Evolutionary conservation across 2,888 invertebrate genomes (phyloP), one percentile per base, ranked within the genome.

Genomic region (Meghimatium bilineatum): DNA sequence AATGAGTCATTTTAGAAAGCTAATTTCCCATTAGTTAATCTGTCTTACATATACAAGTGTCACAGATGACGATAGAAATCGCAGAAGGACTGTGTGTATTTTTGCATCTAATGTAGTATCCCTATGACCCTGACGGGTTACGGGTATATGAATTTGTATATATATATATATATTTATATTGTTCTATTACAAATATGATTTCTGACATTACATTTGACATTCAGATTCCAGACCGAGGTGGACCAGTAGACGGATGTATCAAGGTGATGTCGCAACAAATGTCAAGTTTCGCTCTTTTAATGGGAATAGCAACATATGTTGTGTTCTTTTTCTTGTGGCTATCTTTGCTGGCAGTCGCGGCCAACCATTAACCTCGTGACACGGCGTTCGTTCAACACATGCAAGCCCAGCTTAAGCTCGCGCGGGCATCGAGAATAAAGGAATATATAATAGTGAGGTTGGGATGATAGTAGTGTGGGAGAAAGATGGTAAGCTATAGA

Each of bases 301-400:
- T 80, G n/a, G 75, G 67, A n/a, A 67, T 84, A 67, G 67, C 78
- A 26, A 29, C 81, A n/a, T 85, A 71, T 32, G n/a, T 80, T 23
- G 74, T 78, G 29, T 34, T 81, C 32, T 69, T 72, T 44, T 23
- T 81, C 0, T 63, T 71, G 44, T 44, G 71, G 63, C 20, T 72
- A 1, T 66, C 72, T 17, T n/a, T 76, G 14, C 38, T 84, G 12
- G 17, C 63, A 14, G 77, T 69, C 8, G 36, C 76, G 20, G 69
- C 8, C 34, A 83, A 52, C 10, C 32, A 63, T 17, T 66, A 66
- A 14, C 12, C 26, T 14, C 71, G 67, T 67, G 17, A 67, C 34
- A 34, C 2, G n/a, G n/a, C n/a, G 23, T 12, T 67, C 20, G 67
- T 34, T n/a, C 60, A n/a, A 3, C 23, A 8, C 60, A 12, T 63